A percentile compares a stretch with the other conserved stretches of the same genome.
Conservation (phyloP, 2,888 invertebrate species). For the Eurois occulta region DNA sequence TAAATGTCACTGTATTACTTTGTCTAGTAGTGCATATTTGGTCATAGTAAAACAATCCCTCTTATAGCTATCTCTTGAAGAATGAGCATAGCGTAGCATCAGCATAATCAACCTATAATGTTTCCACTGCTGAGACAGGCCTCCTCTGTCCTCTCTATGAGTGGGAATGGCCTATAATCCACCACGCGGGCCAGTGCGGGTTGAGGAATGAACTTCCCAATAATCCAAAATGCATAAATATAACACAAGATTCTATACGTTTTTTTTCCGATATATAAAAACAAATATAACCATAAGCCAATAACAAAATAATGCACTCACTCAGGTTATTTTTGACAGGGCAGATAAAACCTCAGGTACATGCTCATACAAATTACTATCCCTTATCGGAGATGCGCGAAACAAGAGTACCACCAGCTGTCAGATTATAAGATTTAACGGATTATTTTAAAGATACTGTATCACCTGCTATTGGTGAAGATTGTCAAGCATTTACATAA, state of each 20-base stretch:
- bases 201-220: background rate
- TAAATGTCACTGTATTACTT: background rate
- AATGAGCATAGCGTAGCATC: no score
- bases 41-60: background rate
- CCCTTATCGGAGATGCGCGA: background rate
- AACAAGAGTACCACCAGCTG: conserved; percentile 8
- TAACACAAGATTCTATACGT: background rate
- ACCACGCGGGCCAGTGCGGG: no score
- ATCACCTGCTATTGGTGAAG: conserved; percentile 6
- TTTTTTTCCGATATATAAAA: background rate
- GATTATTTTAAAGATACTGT: conserved; percentile 21
- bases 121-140: no score
- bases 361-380: conserved; percentile 9
- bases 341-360: conserved; percentile 11
- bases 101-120: no score
- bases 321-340: conserved; percentile 22
- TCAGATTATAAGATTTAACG: conserved; percentile 30
- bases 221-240: background rate
- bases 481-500: background rate
- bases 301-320: conserved; percentile 12
- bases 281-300: background rate
- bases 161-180: no score
- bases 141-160: no score
- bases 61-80: background rate
- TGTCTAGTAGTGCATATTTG: background rate